These are phyloP conservation scores for Mobula hypostoma DNA, from an alignment of 2,113 vertebrate species.

Conservation along the genomic window DNA sequence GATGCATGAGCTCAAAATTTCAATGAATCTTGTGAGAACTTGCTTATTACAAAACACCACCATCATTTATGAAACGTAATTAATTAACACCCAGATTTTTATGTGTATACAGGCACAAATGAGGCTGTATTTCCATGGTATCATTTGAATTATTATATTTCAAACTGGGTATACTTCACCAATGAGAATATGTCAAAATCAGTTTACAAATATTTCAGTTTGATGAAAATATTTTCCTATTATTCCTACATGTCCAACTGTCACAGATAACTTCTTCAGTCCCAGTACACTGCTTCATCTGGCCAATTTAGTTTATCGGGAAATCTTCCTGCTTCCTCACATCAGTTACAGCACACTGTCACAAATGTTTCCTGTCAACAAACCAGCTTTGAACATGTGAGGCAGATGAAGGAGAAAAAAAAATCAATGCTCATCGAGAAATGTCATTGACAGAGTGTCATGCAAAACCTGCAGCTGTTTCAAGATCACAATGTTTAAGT, in stretches of 20 bases:
- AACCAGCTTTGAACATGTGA: constrained; percentile 20
- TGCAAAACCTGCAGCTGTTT: constrained; percentile 31
- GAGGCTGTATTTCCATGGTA: background rate
- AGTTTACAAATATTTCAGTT: background rate
- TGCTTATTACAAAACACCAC: background rate
- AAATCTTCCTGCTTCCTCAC: background rate
- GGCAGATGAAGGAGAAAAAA: background rate
- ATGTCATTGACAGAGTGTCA: constrained; percentile 14
- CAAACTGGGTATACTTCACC: background rate
- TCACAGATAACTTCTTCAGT: constrained; percentile 20
- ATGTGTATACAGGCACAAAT: background rate
- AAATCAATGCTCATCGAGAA: constrained; percentile 22
- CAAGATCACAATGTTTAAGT: constrained; percentile 28
- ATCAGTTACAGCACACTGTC: background rate
- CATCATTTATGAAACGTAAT: background rate
- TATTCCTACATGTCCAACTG: background rate
- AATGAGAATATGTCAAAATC: background rate
- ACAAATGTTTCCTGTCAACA: constrained; percentile 18
- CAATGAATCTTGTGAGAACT: background rate
- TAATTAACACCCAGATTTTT: background rate
- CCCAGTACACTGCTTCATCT: background rate
- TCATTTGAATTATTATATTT: background rate
- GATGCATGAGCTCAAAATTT: background rate
- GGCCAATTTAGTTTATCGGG: constrained; percentile 12
- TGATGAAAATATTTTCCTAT: background rate